Evolutionary conservation across 2,113 vertebrate species (phyloP).

Genomic region (Agapornis roseicollis): DNA sequence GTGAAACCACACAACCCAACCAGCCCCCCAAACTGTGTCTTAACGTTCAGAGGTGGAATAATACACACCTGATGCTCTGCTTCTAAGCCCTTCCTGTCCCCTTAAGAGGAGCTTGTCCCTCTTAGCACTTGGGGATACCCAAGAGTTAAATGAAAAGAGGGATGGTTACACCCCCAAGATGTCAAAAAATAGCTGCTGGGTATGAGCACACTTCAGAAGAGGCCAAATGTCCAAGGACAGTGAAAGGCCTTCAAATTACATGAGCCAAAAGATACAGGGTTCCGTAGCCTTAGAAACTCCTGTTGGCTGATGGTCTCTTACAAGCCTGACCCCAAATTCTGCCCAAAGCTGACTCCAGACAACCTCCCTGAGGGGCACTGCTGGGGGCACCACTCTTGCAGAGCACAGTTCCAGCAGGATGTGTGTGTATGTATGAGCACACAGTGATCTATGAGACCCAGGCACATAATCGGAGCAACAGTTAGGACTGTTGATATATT

Average conservation of each 20-base stretch:
- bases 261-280: background rate
- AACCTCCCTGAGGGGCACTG: background rate
- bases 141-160: background rate
- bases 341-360: background rate
- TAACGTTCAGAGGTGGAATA: background rate
- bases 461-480: background rate
- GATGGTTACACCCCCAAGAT: background rate
- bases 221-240: background rate
- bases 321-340: background rate
- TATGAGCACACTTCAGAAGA: background rate
- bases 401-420: background rate
- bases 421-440: background rate
- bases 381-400: background rate
- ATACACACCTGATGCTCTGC: background rate
- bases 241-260: background rate
- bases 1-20: background rate
- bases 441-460: background rate
- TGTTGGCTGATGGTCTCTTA: background rate
- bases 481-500: slow-evolving; percentile 31
- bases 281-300: background rate
- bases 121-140: no score
- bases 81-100: background rate
- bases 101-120: background rate
- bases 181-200: background rate
- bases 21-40: background rate